phyloP scores from a whole-genome alignment of 2,888 invertebrate species.

The Sclerodermus sp. region DNA sequence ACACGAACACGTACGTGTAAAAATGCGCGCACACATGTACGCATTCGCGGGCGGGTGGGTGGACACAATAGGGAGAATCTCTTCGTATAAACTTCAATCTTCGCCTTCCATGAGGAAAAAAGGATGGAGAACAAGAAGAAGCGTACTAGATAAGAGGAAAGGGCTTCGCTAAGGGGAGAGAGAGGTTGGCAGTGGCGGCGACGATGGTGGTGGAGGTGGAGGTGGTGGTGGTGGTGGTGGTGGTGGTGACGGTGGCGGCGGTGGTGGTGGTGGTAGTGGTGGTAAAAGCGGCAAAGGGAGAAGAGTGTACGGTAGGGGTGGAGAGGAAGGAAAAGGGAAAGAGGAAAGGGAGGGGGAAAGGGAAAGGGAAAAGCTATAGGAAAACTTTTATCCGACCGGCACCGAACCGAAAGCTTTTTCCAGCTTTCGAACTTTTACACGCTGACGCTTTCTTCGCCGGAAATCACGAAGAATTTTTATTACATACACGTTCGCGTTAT shows the following conservation, averaged over 20 bases:
- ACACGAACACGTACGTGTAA: slow-evolving; percentile 1
- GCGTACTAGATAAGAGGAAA: not conserved
- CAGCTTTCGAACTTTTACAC: slow-evolving; percentile 43
- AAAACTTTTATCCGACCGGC: slow-evolving; percentile 46
- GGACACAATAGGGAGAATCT: slow-evolving; percentile 26
- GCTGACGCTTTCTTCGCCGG: slow-evolving; percentile 31
- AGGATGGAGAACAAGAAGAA: slow-evolving; percentile 13
- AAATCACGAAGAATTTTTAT: slow-evolving; percentile 23
- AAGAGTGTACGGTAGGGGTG: slow-evolving; percentile 10
- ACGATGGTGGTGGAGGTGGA: not conserved
- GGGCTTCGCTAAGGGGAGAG: too few relatives aligned
- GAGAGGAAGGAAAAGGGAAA: slow-evolving; percentile 11
- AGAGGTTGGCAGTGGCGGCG: slow-evolving; percentile 1
- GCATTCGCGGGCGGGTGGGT: slow-evolving; percentile 20
- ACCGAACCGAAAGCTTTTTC: slow-evolving; percentile 41
- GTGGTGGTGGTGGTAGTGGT: too few relatives aligned
- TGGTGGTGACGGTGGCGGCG: too few relatives aligned
- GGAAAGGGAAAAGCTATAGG: too few relatives aligned
- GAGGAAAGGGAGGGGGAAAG: slow-evolving; percentile 20
- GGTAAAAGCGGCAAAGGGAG: not conserved
- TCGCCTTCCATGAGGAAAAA: slow-evolving; percentile 21
- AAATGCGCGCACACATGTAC: not conserved
- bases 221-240: too few relatives aligned
- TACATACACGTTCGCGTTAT: too few relatives aligned
- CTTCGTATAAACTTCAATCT: slow-evolving; percentile 40